phyloP scores from a whole-genome alignment of 1,140 invertebrate species.

The Pachypsylla venusta region DNA sequence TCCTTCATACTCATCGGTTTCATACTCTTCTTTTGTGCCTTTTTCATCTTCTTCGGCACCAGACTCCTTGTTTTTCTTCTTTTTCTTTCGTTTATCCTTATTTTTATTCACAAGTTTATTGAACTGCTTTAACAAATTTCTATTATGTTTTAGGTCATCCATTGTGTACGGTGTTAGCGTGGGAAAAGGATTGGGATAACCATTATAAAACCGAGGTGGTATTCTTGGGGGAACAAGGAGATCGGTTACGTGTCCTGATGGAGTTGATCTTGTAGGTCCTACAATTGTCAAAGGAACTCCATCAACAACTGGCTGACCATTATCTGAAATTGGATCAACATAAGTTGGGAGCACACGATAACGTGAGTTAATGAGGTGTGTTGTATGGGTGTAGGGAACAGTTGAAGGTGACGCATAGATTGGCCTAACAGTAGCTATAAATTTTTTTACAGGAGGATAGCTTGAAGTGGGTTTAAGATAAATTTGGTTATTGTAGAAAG shows the following conservation, averaged over 20 bases:
- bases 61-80: neutral
- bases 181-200: neutral
- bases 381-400: neutral
- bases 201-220: neutral
- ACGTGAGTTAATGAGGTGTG: neutral
- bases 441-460: slow-evolving; percentile 3
- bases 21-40: neutral
- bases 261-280: neutral
- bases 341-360: neutral
- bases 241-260: neutral
- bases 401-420: neutral
- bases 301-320: neutral
- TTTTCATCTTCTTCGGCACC: neutral
- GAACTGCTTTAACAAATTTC: neutral
- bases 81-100: neutral
- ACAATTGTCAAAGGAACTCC: neutral
- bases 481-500: slow-evolving; percentile 2
- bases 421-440: neutral
- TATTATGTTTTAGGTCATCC: neutral
- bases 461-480: slow-evolving; percentile 2
- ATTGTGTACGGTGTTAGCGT: neutral
- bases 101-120: slow-evolving; percentile 1
- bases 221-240: neutral
- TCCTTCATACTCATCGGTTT: neutral
- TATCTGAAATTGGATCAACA: neutral